Evolutionary conservation across 2,888 invertebrate species (phyloP).

Genomic region (Caradrina clavipalpis): DNA sequence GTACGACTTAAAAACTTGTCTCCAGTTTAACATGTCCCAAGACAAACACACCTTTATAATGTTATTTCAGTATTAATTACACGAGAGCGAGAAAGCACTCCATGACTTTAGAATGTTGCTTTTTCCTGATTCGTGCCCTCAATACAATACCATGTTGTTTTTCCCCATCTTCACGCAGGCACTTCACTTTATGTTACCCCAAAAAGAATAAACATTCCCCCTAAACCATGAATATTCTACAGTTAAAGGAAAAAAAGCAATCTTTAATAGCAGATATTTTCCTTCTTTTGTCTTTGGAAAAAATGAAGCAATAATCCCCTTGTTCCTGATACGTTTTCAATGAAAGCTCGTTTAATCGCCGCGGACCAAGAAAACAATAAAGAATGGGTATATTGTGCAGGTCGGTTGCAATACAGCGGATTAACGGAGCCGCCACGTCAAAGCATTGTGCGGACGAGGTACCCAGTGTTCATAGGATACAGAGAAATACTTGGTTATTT

Average conservation of each 20-base stretch:
- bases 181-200: constrained; percentile 50
- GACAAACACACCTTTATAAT: neutral
- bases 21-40: neutral
- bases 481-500: constrained; percentile 22
- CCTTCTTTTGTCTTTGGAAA: constrained; percentile 44
- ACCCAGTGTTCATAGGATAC: constrained; percentile 17
- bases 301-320: constrained; percentile 50
- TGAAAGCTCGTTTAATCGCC: constrained; percentile 41
- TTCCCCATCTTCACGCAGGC: constrained; percentile 13
- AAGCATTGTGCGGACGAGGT: constrained; percentile 27
- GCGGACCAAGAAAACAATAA: constrained; percentile 33
- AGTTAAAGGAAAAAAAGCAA: constrained; percentile 33
- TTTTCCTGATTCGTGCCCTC: constrained; percentile 7
- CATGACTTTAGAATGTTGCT: constrained; percentile 5
- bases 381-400: constrained; percentile 25
- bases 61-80: constrained; percentile 18
- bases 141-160: constrained; percentile 23
- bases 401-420: constrained; percentile 27
- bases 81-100: neutral
- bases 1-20: no score
- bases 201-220: constrained; percentile 40
- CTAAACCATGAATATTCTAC: constrained; percentile 54
- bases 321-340: constrained; percentile 50
- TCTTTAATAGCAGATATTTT: constrained; percentile 44
- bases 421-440: constrained; percentile 34